Conservation (phyloP, 2,113 vertebrate species). For the Perccottus glenii region DNA sequence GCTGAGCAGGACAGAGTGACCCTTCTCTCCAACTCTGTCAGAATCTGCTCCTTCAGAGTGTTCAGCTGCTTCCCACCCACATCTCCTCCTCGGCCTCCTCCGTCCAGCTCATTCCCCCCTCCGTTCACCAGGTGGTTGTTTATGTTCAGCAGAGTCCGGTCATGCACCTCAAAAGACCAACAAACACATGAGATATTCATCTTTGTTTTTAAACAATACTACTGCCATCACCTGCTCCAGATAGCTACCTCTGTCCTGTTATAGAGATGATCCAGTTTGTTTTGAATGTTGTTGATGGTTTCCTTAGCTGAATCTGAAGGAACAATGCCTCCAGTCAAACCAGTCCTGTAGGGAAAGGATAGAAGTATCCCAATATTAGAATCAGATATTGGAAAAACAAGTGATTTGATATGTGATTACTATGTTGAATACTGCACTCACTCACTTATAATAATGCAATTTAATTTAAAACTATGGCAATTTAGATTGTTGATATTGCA, state of each 20-base stretch:
- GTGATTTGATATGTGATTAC: too few relatives aligned
- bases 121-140: constrained; percentile 81
- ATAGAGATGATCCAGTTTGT: constrained; percentile 87
- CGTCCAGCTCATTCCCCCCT: constrained; percentile 63
- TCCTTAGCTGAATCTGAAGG: constrained; percentile 86
- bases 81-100: constrained; percentile 19
- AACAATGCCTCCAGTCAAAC: constrained; percentile 76
- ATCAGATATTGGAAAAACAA: too few relatives aligned
- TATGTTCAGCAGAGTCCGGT: constrained; percentile 81
- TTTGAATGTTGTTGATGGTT: constrained; percentile 87
- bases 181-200: neutral
- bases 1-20: constrained; percentile 84
- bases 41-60: constrained; percentile 73
- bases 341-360: constrained; percentile 31
- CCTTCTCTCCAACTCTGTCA: constrained; percentile 83
- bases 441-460: too few relatives aligned
- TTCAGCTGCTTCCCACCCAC: constrained; percentile 43
- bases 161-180: constrained; percentile 77
- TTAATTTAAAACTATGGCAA: too few relatives aligned
- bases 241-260: constrained; percentile 79
- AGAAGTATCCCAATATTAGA: neutral
- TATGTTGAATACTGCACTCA: too few relatives aligned
- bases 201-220: neutral
- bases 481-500: too few relatives aligned
- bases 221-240: neutral